Evolutionary conservation across 2,888 invertebrate genomes (phyloP).

Genomic region (Prionchulus punctatus): DNA sequence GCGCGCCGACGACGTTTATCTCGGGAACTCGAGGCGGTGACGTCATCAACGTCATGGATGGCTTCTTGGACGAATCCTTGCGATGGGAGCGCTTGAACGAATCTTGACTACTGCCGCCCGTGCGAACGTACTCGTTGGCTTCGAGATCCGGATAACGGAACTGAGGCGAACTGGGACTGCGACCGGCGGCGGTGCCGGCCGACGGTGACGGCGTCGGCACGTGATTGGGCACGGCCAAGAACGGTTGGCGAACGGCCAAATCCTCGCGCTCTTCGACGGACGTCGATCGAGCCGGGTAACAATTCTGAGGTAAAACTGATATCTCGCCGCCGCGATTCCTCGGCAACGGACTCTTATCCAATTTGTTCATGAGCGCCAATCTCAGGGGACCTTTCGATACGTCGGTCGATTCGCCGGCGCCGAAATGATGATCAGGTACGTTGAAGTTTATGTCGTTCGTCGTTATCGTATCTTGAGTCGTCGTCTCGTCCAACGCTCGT

Average conservation of each 20-base stretch:
- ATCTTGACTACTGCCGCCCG: too few species aligned
- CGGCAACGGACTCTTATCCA: background rate
- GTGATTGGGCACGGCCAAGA: background rate
- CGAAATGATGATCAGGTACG: background rate
- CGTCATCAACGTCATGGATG: too few species aligned
- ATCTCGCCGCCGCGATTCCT: background rate
- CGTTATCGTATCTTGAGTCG: background rate
- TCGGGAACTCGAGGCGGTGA: background rate
- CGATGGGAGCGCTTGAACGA: too few species aligned
- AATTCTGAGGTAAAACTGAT: background rate
- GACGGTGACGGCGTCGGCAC: background rate
- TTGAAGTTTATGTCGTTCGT: background rate
- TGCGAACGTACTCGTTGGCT: background rate
- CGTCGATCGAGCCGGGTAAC: background rate
- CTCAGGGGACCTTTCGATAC: background rate
- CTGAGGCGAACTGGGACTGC: background rate
- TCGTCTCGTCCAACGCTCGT: background rate
- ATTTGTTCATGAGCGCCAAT: background rate
- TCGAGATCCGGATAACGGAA: background rate
- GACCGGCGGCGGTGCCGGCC: background rate
- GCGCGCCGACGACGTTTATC: background rate
- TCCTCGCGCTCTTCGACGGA: background rate
- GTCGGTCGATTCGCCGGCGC: background rate
- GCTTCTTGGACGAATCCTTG: too few species aligned
- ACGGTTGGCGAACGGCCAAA: background rate